Evolutionary conservation across 1,140 invertebrate species (phyloP).

Genomic region (Metopolophium dirhodum): DNA sequence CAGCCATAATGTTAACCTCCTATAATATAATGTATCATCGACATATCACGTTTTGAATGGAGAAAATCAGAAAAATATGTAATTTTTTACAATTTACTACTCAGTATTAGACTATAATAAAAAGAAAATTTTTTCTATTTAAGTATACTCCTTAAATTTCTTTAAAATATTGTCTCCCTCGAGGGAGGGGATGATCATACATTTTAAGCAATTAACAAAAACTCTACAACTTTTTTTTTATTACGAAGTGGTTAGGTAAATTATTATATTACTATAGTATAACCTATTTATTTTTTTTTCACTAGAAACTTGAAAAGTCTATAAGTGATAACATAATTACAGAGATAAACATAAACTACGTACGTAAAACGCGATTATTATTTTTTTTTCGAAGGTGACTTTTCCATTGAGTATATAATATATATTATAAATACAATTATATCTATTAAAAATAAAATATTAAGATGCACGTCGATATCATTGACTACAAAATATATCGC

Average conservation of each 20-base stretch:
- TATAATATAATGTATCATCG: conserved; percentile 46
- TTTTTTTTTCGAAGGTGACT: neutral
- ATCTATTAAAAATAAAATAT: neutral
- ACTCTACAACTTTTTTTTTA: neutral
- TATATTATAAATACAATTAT: neutral
- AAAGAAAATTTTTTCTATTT: neutral
- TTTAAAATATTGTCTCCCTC: neutral
- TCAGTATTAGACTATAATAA: neutral
- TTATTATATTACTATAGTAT: neutral
- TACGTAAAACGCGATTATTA: neutral
- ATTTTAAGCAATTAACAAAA: neutral
- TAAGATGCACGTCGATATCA: neutral
- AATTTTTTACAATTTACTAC: neutral
- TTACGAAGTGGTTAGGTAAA: neutral
- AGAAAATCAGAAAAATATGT: neutral
- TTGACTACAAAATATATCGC: neutral
- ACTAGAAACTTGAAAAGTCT: neutral
- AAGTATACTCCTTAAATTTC: neutral
- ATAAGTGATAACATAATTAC: neutral
- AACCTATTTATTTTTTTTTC: conserved; percentile 26
- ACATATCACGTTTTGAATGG: neutral
- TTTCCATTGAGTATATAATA: neutral
- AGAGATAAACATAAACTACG: neutral
- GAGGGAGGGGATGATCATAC: neutral
- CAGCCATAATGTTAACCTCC: conserved; percentile 29